Base-by-base conservation (phyloP, 2,888 invertebrate genomes). In the Diarsia rubi region DNA sequence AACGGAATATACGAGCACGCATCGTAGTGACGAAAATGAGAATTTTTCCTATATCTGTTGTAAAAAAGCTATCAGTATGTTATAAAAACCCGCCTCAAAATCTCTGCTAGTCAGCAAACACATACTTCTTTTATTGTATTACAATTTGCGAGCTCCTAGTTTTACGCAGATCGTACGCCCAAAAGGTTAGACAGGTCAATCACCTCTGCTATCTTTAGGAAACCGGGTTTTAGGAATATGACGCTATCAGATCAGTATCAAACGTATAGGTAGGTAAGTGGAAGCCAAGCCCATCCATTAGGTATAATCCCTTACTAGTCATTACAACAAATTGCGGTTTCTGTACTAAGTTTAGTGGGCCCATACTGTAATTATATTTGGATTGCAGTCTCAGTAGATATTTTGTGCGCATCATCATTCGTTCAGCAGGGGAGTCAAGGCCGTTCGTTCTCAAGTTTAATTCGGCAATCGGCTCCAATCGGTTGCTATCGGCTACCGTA, bases 391-490 rank as follows among this genome's bases (percentile, higher is more conserved):
- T 82, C 81, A 66, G 73, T 62, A n/a, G 65, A 72, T 88, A 89
- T 90, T 90, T 89, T 86, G 81, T 77, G 78, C 81, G 65, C 76
- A 73, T 82, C 81, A 75, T 79, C 82, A 82, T 85, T 81, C 85
- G 86, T 81, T 65, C 83, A 76, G 75, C 62, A 81, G 67, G 74
- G 87, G 91, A 71, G 91, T 93, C 94, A 94, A 94, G 94, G 94
- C 86, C 92, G 90, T 89, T 86, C 69, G 68, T 78, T 79, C 79
- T 78, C 69, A 69, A 81, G 78, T 70, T 74, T 80, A 72, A 67
- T 79, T 81, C 71, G 54, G 71, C 68, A 81, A 86, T 86, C 83
- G 81, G 78, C 77, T 60, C 73, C 77, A 81, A 73, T 87, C 86
- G 82, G 88, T 88, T 88, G 84, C 88, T 85, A 87, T 81, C 83